phyloP scores from a whole-genome alignment of 2,113 vertebrate species.

The Xerus inauris region DNA sequence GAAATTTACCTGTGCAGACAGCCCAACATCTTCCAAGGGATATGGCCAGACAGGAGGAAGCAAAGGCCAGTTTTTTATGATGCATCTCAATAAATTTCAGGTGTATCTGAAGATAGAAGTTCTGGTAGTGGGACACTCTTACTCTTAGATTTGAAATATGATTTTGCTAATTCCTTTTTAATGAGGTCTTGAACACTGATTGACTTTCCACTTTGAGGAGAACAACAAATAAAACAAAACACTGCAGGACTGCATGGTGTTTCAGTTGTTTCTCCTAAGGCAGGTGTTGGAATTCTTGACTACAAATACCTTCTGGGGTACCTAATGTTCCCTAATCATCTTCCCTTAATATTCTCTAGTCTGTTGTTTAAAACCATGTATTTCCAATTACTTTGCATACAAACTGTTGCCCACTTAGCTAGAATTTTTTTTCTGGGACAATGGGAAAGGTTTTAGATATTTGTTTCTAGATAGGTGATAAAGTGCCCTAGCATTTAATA shows the following conservation, averaged over 20 bases:
- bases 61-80: not conserved
- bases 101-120: not conserved
- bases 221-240: no score
- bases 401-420: not conserved
- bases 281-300: not conserved
- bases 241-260: not conserved
- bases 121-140: not conserved
- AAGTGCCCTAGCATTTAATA: not conserved
- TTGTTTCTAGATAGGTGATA: not conserved
- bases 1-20: not conserved
- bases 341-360: not conserved
- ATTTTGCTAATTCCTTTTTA: not conserved
- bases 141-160: not conserved
- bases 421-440: not conserved
- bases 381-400: not conserved
- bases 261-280: not conserved
- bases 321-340: not conserved
- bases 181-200: not conserved
- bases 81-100: not conserved
- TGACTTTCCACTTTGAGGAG: not conserved
- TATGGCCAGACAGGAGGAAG: not conserved
- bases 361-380: not conserved
- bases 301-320: not conserved
- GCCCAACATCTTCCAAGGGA: not conserved
- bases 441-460: not conserved